Base-by-base conservation (phyloP, 2,888 invertebrate genomes). In the Cephus pulcher region DNA sequence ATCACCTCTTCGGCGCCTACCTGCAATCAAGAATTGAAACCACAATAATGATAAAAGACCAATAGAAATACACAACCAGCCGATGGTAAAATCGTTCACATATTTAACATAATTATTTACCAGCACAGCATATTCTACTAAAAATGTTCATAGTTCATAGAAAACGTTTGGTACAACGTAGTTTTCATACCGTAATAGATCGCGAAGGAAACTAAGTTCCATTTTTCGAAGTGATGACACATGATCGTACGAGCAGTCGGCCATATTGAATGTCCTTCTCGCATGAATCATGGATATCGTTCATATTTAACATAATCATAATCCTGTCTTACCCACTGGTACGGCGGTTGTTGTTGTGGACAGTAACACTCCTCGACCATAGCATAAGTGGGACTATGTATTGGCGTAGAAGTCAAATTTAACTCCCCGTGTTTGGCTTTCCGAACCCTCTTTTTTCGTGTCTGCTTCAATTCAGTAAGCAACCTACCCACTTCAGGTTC, bases 1-100 rank as follows among this genome's bases (percentile, higher is more conserved):
- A 90, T 88, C 77, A 90, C 89, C 81, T 90, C 90, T 77, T 89
- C 89, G 4, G 89, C 89, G 69, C 87, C 88, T 23, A 90, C 86
- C 90, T 90, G 76, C 30, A 34, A 77, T 78, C 32, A 34, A 68
- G 30, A n/a, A 23, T 40, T 69, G 69, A 32, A 77, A 40, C 9
- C 30, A 56, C 40, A 69, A 40, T 68, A 73, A 74, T 37, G 56
- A 56, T 23, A 9, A 23, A 15, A 23, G 9, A 40, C 32, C 73
- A 12, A 34, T 32, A 75, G 40, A 30, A 32, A 70, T 56, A 56
- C 9, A 56, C 56, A 23, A 9, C 56, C 56, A 23, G 56, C 56
- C 56, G 6, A 40, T 15, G 40, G 40, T 40, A 40, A 15, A 56
- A 56, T 56, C 56, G 56, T 56, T 15, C 9, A 9, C 15, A 15